phyloP scores from a whole-genome alignment of 2,888 invertebrate species.

The Helobdella robusta region DNA sequence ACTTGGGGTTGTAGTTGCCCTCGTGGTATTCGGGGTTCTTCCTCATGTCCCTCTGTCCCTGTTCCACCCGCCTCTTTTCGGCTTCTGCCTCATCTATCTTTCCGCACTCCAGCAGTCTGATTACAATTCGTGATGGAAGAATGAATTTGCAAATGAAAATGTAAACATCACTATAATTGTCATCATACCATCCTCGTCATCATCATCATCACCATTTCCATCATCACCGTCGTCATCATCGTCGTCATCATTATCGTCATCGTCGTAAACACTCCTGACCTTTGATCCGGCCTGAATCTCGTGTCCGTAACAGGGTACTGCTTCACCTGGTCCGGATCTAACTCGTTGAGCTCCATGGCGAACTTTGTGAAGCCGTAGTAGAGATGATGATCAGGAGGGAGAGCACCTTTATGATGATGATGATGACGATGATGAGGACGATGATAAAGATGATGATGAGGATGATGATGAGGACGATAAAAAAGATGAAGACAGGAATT shows the following conservation, averaged over 20 bases:
- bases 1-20: conserved; percentile 49
- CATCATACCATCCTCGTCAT: conserved; percentile 22
- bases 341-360: conserved; percentile 72
- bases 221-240: conserved; percentile 11
- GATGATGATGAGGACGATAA: no score
- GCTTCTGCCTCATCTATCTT: conserved; percentile 64
- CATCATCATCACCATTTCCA: conserved; percentile 20
- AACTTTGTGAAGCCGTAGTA: conserved; percentile 77
- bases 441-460: no score
- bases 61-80: conserved; percentile 64
- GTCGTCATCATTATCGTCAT: neutral
- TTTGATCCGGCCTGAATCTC: conserved; percentile 63
- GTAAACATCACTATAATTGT: conserved; percentile 24
- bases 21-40: conserved; percentile 57
- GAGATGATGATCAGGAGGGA: conserved; percentile 68
- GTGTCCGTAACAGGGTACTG: conserved; percentile 67
- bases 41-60: conserved; percentile 63
- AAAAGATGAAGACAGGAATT: no score
- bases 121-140: no score
- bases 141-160: neutral
- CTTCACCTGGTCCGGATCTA: conserved; percentile 52
- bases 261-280: conserved; percentile 36
- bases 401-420: conserved; percentile 60
- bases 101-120: conserved; percentile 63
- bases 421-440: no score